A percentile compares a stretch with the other conserved stretches of the same genome.
phyloP scores from a whole-genome alignment of 2,113 vertebrate species.

The Azemiops feae region DNA sequence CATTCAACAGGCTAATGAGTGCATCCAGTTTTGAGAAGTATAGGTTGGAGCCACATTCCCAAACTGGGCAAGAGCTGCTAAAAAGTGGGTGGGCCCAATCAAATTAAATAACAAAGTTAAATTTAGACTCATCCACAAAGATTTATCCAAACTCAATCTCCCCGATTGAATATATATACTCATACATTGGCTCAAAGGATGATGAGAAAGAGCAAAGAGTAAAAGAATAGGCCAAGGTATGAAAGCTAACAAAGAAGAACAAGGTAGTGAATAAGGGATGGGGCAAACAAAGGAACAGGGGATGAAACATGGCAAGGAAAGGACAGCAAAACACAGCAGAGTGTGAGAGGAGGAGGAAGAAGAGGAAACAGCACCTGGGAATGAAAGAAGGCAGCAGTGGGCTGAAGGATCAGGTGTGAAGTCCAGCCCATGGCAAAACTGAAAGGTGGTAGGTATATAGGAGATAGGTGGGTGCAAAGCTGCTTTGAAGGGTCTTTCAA shows the following conservation, averaged over 20 bases:
- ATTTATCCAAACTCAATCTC: not conserved
- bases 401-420: not conserved
- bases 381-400: not conserved
- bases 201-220: not conserved
- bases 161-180: not conserved
- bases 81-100: not conserved
- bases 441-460: not conserved
- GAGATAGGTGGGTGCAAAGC: not conserved
- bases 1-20: not conserved
- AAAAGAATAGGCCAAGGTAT: not conserved
- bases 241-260: not conserved
- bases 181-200: not conserved
- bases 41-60: not conserved
- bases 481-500: not conserved
- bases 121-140: not conserved
- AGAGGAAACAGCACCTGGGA: not conserved
- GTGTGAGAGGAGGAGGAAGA: not conserved
- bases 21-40: not conserved
- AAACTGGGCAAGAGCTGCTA: not conserved
- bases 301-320: not conserved
- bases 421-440: not conserved
- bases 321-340: not conserved
- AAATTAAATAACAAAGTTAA: not conserved
- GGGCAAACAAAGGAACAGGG: not conserved
- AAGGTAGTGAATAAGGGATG: not conserved